Percentiles rank a stretch among this genome's conserved stretches.
Conservation (phyloP, 2,888 invertebrate genomes). For the Microplitis deprimator region DNA sequence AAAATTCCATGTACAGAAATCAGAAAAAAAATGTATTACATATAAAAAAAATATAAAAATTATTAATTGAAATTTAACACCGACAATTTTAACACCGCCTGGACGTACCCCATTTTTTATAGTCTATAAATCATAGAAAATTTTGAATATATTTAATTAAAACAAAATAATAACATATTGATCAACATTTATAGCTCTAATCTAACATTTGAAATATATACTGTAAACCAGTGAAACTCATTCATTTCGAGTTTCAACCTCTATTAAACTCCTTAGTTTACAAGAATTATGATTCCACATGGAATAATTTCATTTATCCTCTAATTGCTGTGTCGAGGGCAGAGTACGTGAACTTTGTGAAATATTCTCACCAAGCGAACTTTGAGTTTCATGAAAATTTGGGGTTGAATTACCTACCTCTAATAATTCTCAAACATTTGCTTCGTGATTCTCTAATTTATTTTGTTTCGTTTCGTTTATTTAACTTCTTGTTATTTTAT, state of each 20-base stretch:
- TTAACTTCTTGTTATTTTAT: background rate
- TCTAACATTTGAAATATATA: background rate
- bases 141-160: no score
- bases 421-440: slow-evolving; percentile 39
- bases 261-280: slow-evolving; percentile 2
- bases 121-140: no score
- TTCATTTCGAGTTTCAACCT: background rate
- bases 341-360: slow-evolving; percentile 33
- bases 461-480: slow-evolving; percentile 10
- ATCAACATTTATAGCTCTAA: background rate
- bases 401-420: slow-evolving; percentile 24
- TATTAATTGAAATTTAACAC: no score
- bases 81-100: no score
- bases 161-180: no score
- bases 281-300: slow-evolving; percentile 32
- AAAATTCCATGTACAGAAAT: no score
- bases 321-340: slow-evolving; percentile 36
- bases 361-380: slow-evolving; percentile 38
- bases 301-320: slow-evolving; percentile 42
- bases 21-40: no score
- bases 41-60: no score
- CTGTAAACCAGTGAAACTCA: background rate
- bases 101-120: no score
- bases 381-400: slow-evolving; percentile 37
- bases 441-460: slow-evolving; percentile 17